These are phyloP conservation scores for Andrena minutula DNA, from an alignment of 2,888 invertebrate species.

Conservation along the genomic window DNA sequence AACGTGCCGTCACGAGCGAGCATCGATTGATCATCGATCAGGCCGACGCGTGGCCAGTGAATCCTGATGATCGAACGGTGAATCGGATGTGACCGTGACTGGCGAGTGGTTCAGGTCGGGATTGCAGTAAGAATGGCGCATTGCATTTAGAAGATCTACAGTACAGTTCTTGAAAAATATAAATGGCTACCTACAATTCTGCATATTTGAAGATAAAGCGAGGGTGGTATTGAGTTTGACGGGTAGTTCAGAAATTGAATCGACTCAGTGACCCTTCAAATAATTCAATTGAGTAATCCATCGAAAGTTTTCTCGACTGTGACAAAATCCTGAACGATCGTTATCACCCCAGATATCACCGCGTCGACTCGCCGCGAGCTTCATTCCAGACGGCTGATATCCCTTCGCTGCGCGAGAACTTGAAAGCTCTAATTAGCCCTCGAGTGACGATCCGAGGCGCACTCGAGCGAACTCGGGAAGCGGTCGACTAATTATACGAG, in stretches of 20 bases:
- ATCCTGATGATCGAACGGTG: conserved; percentile 50
- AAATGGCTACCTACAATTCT: not conserved
- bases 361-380: conserved; percentile 37
- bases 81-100: conserved; percentile 18
- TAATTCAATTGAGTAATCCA: not conserved
- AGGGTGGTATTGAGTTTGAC: not conserved
- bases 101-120: not conserved
- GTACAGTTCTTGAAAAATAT: not conserved
- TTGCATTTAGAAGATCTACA: conserved; percentile 25
- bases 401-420: conserved; percentile 21
- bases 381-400: conserved; percentile 32
- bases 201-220: not conserved
- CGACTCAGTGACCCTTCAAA: not conserved
- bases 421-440: conserved; percentile 54
- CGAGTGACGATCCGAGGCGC: conserved; percentile 33
- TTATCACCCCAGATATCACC: not conserved
- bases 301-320: not conserved
- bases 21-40: conserved; percentile 72
- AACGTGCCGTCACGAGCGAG: conserved; percentile 65
- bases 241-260: not conserved
- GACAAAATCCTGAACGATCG: not conserved
- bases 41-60: conserved; percentile 35
- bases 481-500: conserved; percentile 50
- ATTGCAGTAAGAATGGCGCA: not conserved
- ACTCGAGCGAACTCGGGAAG: conserved; percentile 18